phyloP scores from a whole-genome alignment of 2,113 vertebrate species.

The Hypanus sabinus region DNA sequence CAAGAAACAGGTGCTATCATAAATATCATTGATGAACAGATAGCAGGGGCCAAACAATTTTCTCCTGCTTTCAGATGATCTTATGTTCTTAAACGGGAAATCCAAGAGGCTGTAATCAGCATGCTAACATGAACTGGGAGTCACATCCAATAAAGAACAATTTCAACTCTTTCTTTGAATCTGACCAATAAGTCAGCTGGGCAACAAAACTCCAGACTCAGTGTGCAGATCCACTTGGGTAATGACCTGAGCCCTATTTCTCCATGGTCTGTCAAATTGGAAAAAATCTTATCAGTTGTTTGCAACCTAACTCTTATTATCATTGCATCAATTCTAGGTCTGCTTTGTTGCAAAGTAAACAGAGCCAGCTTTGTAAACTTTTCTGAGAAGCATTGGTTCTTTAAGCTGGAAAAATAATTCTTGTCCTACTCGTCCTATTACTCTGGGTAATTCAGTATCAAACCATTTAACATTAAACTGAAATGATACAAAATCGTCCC shows the following conservation, averaged over 20 bases:
- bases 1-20: too few species aligned
- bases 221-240: too few species aligned
- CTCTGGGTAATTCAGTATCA: not conserved
- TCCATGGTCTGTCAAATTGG: not conserved
- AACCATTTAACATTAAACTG: not conserved
- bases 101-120: too few species aligned
- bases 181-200: not conserved
- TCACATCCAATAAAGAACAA: not conserved
- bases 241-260: not conserved
- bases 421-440: not conserved
- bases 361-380: not conserved
- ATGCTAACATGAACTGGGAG: too few species aligned
- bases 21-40: too few species aligned
- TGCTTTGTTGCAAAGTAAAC: not conserved
- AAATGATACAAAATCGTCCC: not conserved
- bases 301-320: not conserved
- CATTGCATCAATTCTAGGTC: not conserved
- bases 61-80: too few species aligned
- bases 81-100: too few species aligned
- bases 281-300: not conserved
- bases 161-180: not conserved
- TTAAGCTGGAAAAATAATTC: not conserved
- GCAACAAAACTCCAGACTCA: not conserved
- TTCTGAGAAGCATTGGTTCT: not conserved
- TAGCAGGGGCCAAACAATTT: too few species aligned